A percentile compares a stretch with the other conserved stretches of the same genome.
Conservation (phyloP, 2,113 vertebrate genomes). For the Hypocryptadius cinnamomeus region DNA sequence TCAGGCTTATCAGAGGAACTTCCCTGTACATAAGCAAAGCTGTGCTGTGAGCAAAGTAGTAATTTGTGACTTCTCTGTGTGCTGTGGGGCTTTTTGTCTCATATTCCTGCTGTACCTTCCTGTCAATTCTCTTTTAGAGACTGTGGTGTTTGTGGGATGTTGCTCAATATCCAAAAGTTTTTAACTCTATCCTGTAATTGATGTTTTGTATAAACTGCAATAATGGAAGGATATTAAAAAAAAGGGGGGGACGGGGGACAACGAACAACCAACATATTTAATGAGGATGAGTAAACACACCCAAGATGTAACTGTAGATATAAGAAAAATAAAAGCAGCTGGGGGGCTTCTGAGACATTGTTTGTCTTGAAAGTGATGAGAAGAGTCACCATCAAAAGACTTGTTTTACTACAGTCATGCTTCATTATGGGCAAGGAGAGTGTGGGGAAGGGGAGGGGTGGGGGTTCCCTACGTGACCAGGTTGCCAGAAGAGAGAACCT, state of each 20-base stretch:
- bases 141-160: not conserved
- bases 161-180: not conserved
- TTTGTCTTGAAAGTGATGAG: conserved; percentile 72
- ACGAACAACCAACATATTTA: not conserved
- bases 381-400: conserved; percentile 69
- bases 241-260: not conserved
- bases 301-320: conserved; percentile 70
- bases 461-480: conserved; percentile 43
- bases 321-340: conserved; percentile 74
- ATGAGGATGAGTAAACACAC: conserved; percentile 61
- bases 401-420: conserved; percentile 74
- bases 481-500: conserved; percentile 50
- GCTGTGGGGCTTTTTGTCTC: not conserved
- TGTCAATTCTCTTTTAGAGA: not conserved
- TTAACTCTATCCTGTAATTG: conserved; percentile 19
- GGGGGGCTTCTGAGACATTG: conserved; percentile 61
- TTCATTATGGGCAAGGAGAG: conserved; percentile 67
- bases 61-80: not conserved
- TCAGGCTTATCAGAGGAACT: not conserved
- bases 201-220: conserved; percentile 22
- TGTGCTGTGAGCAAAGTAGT: not conserved
- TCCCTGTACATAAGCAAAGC: not conserved
- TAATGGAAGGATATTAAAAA: not conserved
- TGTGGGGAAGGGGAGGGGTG: not conserved
- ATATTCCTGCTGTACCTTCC: not conserved